Percentiles rank a stretch among this genome's conserved stretches.
These are phyloP conservation scores for Pristis pectinata DNA, from an alignment of 2,797 vertebrate genomes.

Conservation along the genomic window DNA sequence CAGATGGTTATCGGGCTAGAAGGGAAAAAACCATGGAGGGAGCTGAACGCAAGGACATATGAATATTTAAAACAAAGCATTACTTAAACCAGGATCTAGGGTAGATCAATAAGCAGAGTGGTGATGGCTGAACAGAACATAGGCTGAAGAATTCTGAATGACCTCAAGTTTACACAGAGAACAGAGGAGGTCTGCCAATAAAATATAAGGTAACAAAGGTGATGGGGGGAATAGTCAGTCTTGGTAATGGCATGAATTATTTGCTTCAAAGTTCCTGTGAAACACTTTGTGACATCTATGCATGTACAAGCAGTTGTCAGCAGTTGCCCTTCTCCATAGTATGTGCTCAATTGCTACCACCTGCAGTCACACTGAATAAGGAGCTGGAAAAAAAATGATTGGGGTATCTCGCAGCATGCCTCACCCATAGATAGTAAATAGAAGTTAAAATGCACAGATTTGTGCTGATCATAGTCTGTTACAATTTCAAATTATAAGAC, in stretches of 20 bases:
- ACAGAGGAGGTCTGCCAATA: no score
- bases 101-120: no score
- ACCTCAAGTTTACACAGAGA: no score
- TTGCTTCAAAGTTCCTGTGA: neutral
- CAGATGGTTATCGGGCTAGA: no score
- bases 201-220: no score
- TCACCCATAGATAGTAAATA: neutral
- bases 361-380: neutral
- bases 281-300: neutral
- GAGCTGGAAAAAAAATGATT: neutral
- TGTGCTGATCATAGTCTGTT: slow-evolving; percentile 27
- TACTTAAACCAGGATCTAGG: neutral
- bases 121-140: no score
- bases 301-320: neutral
- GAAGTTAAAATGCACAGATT: neutral
- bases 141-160: no score
- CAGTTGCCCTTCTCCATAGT: neutral
- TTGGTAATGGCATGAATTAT: no score
- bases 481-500: neutral
- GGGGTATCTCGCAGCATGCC: neutral
- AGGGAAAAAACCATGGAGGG: no score
- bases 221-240: no score
- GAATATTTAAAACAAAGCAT: neutral
- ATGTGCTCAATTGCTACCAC: neutral
- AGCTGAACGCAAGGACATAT: no score